Base-by-base conservation (phyloP, 37 sponge, comb jelly and placozoan genomes). In the Geodia barretti region DNA sequence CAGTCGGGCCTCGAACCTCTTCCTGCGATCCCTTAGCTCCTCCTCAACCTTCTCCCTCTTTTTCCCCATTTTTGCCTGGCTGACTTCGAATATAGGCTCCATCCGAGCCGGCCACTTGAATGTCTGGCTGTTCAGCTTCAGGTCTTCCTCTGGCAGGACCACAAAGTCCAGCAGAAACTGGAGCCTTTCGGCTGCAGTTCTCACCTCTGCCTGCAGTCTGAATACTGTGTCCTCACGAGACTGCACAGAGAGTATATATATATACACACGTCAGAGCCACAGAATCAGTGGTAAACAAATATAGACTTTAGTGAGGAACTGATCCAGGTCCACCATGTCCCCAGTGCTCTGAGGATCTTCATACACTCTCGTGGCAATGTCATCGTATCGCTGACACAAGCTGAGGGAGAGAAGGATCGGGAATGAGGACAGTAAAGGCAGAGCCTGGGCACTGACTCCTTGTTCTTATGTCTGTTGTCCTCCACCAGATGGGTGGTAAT, bases 21-120 rank as follows among this genome's bases (percentile, higher is more conserved):
- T 32, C 25, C 76, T 66, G 54, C 76, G 84, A 39, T 83, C 81
- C 65, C 89, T 88, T 54, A 92, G 68, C 34, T 82, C 76, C 21
- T 73, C 76, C 79, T 92, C 92, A 34, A 94, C 99, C 72, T 79
- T 70, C 42, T 95, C 96, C 42, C 90, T 84, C 60, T 82, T 60
- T 35, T 83, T 66, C 14, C 42, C 82, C 60, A 98, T 83, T 37
- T 89, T 79, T 81, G 79, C 82, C 64, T 87, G 86, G 42, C 92
- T 86, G 42, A 93, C 90, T 25, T 98, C 94, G 94, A 98, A 96
- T 40, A 95, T 91, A 0, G 96, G 96, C 38, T 89, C 94, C 82
- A 98, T 96, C 58, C 85, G 80, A 9, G 60, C 79, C 19, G 99
- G 99, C 99, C 99, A 98, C 65, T 82, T 85, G 72, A 98, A 91